phyloP scores from a whole-genome alignment of 2,888 invertebrate species.

The Thalpophila matura region DNA sequence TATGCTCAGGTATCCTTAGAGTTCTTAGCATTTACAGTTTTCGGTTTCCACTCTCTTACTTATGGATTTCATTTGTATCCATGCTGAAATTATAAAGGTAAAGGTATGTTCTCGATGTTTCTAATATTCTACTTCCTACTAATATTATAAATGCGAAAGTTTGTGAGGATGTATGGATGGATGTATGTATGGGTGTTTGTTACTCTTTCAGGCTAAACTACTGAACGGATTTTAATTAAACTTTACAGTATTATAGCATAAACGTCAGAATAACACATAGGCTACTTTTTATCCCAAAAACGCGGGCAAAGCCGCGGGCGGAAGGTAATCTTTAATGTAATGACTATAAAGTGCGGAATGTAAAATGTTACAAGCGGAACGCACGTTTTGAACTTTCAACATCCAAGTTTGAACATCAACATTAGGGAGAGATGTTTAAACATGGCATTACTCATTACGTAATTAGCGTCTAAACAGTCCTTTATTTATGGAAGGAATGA shows the following conservation, averaged over 20 bases:
- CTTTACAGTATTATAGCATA: too few relatives aligned
- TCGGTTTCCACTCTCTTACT: slow-evolving; percentile 7
- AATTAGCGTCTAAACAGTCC: slow-evolving; percentile 5
- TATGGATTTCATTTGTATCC: slow-evolving; percentile 16
- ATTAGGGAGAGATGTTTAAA: slow-evolving; percentile 25
- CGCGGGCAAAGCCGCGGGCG: too few relatives aligned
- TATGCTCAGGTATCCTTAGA: slow-evolving; percentile 25
- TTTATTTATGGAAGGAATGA: slow-evolving; percentile 1
- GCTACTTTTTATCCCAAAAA: too few relatives aligned
- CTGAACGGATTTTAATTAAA: too few relatives aligned
- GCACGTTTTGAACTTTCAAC: slow-evolving; percentile 35
- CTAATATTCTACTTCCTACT: too few relatives aligned
- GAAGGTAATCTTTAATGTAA: slow-evolving; percentile 20
- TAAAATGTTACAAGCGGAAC: slow-evolving; percentile 4
- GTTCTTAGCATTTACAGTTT: slow-evolving; percentile 31
- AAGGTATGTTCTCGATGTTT: background rate
- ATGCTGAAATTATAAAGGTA: background rate
- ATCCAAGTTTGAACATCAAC: slow-evolving; percentile 37
- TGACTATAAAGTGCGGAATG: slow-evolving; percentile 31
- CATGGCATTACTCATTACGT: slow-evolving; percentile 9
- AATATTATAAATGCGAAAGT: too few relatives aligned
- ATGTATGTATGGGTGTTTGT: too few relatives aligned
- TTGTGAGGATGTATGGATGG: too few relatives aligned
- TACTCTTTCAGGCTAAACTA: too few relatives aligned
- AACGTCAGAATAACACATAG: too few relatives aligned